Evolutionary conservation across 2,888 invertebrate genomes (phyloP).

Genomic region (Athetis lepigone): DNA sequence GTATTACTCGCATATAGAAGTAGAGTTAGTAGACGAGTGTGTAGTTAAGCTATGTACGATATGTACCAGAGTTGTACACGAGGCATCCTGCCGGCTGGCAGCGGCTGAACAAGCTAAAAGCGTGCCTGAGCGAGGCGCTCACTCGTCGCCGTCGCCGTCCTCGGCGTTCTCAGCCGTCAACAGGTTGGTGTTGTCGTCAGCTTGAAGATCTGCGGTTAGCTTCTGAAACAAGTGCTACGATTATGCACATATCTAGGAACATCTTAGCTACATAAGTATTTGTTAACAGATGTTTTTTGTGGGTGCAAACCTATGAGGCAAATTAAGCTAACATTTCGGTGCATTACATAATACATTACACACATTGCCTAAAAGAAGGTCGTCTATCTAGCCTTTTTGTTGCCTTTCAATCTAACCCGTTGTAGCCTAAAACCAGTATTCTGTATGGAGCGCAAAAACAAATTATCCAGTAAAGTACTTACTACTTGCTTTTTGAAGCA

Average conservation of each 20-base stretch:
- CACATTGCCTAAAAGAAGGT: background rate
- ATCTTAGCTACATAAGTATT: background rate
- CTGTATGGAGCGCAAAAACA: too few species aligned
- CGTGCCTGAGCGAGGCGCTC: slow-evolving; percentile 64
- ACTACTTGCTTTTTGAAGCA: too few species aligned
- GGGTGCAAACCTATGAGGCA: too few species aligned
- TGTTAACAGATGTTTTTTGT: background rate
- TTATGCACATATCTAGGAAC: slow-evolving; percentile 40
- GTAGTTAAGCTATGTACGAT: slow-evolving; percentile 60
- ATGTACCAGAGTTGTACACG: slow-evolving; percentile 73
- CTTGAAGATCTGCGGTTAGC: slow-evolving; percentile 84
- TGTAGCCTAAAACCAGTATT: too few species aligned
- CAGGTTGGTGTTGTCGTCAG: slow-evolving; percentile 87
- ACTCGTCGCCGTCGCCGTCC: slow-evolving; percentile 81
- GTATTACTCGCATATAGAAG: slow-evolving; percentile 37
- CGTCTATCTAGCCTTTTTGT: too few species aligned
- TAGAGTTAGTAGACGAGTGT: slow-evolving; percentile 50
- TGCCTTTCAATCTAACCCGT: too few species aligned
- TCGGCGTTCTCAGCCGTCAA: slow-evolving; percentile 87
- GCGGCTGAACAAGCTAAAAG: slow-evolving; percentile 75
- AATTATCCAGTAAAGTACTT: too few species aligned
- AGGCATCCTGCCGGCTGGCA: slow-evolving; percentile 72
- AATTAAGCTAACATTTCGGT: too few species aligned
- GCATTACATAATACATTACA: too few species aligned
- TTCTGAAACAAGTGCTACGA: slow-evolving; percentile 75